Base-by-base conservation (phyloP, 2,888 invertebrate genomes). In the Agrotis puta region DNA sequence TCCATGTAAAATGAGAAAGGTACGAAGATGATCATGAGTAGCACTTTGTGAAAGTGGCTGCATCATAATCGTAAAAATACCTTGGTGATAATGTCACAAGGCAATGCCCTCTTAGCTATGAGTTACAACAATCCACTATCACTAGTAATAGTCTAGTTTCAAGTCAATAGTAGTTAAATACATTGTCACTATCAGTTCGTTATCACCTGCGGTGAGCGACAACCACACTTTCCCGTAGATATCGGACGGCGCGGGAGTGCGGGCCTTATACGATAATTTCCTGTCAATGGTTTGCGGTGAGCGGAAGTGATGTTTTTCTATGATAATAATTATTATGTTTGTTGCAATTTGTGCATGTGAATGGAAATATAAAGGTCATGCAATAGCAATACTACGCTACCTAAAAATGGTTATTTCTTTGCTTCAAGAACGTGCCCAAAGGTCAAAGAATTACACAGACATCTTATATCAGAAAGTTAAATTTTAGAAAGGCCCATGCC, bases 141-240 rank as follows among this genome's bases (percentile, higher is more conserved):
- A 14, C 61, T 20, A 24, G 27, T 6, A 66, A 48, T 11, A 27
- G 3, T 6, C 5, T 43, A 27, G 2, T n/a, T 24, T 14, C 48
- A 14, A 51, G 50, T 76, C 3, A 24, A 53, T 24, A 53, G 1
- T 54, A 54, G 18, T 33, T n/a, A n/a, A 33, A 58, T 45, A 74
- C 61, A 64, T 18, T 16, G 43, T 45, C 24, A 16, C 48, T 79
- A 79, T 81, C 81, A 13, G 53, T 65, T 14, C 61, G 45, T 81
- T 79, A 79, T 79, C 79, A 65, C 54, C 61, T 50, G 79, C 51
- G 79, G 79, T 65, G 16, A 11, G 77, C 27, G 53, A 48, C 24
- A n/a, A 59, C 47, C 20, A 13, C 70, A 70, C 56, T 24, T 79
- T 77, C 77, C 82, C 67, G 56, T 61, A 51, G 58, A 58, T 65